phyloP scores from a whole-genome alignment of 2,888 invertebrate species.

The Polylopha cassiicola region DNA sequence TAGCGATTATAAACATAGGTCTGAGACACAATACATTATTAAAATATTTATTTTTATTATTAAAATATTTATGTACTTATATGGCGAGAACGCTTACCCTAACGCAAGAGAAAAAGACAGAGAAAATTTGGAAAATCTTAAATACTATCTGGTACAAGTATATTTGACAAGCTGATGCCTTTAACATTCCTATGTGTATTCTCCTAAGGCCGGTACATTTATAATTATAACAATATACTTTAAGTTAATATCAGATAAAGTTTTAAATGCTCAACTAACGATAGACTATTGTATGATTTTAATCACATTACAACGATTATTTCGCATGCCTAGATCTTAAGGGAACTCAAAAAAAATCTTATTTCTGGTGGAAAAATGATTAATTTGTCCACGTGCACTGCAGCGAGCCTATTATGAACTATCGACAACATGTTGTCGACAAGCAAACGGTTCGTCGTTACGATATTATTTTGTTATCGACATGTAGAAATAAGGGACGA shows the following conservation, averaged over 20 bases:
- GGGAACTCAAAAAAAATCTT: no score
- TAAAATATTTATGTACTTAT: conserved; percentile 42
- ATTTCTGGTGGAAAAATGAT: no score
- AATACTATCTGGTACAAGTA: conserved; percentile 58
- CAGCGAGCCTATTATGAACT: no score
- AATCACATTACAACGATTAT: conserved; percentile 49
- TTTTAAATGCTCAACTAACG: conserved; percentile 65
- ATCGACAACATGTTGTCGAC: no score
- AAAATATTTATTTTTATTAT: conserved; percentile 43
- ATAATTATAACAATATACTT: conserved; percentile 68
- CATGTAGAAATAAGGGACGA: no score
- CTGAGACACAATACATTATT: conserved; percentile 43
- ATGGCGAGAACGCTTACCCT: conserved; percentile 56
- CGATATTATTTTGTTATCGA: no score
- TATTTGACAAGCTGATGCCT: conserved; percentile 59
- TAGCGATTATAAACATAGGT: conserved; percentile 45
- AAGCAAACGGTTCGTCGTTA: no score
- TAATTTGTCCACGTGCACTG: no score
- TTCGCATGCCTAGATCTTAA: no score
- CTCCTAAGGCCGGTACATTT: conserved; percentile 73
- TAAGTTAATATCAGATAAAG: conserved; percentile 56
- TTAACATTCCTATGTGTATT: conserved; percentile 57
- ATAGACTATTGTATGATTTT: conserved; percentile 58
- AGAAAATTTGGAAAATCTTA: conserved; percentile 70
- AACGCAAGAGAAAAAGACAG: conserved; percentile 70